Base-by-base conservation (phyloP, 2,797 vertebrate species). In the Etheostoma perlongum region DNA sequence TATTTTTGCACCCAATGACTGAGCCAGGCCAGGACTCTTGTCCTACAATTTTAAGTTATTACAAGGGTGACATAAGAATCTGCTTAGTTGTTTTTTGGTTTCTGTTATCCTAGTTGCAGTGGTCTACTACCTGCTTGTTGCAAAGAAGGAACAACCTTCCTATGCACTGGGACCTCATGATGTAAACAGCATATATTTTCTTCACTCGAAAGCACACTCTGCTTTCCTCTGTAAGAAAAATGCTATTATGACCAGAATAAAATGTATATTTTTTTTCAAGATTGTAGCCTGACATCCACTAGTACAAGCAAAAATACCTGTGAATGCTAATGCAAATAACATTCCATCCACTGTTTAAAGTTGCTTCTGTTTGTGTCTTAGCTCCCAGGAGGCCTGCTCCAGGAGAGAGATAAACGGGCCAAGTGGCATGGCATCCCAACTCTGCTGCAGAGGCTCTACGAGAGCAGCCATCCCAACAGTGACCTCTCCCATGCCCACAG, bases 341-440 rank as follows among this genome's bases (percentile, higher is more conserved):
- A 40, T 40, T 40, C 12, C 19, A 13, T 53, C 19, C 6, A 1
- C 12, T 61, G 0, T 55, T 78, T 68, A 40, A 23, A 5, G 23
- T 62, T 67, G 19, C 11, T 12, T 73, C 1, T 84, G 18, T 61
- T 74, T 78, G 36, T 83, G 44, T 89, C 87, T 58, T 84, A 99
- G 98, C 96, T 99, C 84, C 95, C 97, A 62, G 95, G 94, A 89
- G 95, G 94, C 51, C 95, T 99, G 91, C 93, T 99, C 76, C 95
- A 95, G 36, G 97, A 99, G 80, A 95, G 98, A 82, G 98, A 99
- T 85, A 99, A 96, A 86, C 95, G 95, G 51, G 97, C 96, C 33
- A 97, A 98, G 85, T 99, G 98, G 98, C 97, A 98, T 83, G 96
- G 97, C 86, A 98, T 99, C 91, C 98, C 98, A 25, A 90, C 96